Evolutionary conservation across 2,113 vertebrate genomes (phyloP).

Genomic region (Cyrtonyx montezumae): DNA sequence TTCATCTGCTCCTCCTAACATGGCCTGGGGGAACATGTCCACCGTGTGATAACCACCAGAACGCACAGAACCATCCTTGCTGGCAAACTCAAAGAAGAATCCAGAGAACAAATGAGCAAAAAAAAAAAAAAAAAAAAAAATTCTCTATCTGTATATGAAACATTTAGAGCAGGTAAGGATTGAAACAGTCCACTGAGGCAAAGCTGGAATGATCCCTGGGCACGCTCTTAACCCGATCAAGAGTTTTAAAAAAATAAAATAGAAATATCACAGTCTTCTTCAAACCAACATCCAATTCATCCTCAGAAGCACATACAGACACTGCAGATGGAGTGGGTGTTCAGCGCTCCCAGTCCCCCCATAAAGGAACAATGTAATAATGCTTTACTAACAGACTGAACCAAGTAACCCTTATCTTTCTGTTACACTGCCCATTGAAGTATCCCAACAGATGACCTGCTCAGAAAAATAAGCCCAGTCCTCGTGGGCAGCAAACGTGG

Average conservation of each 20-base stretch:
- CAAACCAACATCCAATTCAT: not conserved
- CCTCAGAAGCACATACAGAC: not conserved
- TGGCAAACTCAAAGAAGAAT: not conserved
- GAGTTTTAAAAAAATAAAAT: not conserved
- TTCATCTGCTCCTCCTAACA: not conserved
- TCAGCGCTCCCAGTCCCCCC: not conserved
- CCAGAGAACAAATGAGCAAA: not conserved
- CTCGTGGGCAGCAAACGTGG: conserved; percentile 44
- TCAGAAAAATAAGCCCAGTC: conserved; percentile 60
- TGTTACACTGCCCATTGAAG: not conserved
- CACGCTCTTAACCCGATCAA: not conserved
- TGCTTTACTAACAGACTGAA: not conserved
- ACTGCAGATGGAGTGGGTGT: not conserved
- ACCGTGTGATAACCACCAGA: not conserved
- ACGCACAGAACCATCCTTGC: not conserved
- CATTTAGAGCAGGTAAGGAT: not conserved
- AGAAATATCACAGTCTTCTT: not conserved
- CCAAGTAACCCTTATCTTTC: not conserved
- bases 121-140: not conserved
- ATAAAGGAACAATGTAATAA: not conserved
- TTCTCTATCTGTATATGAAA: not conserved
- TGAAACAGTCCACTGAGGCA: not conserved
- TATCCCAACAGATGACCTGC: conserved; percentile 18
- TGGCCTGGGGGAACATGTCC: not conserved
- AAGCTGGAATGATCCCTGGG: not conserved